Percentiles rank a stretch among this genome's conserved stretches.
Evolutionary conservation across 2,888 invertebrate genomes (phyloP).

Genomic region (Tromatobia lineatoria): DNA sequence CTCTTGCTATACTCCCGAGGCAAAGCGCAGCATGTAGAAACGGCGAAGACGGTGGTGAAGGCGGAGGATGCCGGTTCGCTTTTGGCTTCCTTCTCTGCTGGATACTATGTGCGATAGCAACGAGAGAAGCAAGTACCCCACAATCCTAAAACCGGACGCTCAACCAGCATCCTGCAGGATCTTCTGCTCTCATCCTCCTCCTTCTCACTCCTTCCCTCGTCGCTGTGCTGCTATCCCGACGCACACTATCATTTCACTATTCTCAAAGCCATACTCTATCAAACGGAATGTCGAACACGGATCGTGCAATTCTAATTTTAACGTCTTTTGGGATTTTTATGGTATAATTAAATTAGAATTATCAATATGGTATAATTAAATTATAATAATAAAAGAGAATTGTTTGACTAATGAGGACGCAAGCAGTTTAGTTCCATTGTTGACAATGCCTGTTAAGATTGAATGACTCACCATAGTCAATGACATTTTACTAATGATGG

Average conservation of each 20-base stretch:
- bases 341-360: background rate
- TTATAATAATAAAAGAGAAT: no score
- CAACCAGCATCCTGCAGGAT: constrained; percentile 58
- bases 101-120: constrained; percentile 56
- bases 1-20: constrained; percentile 16
- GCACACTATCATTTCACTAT: constrained; percentile 57
- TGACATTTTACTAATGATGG: no score
- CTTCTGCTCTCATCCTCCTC: constrained; percentile 43
- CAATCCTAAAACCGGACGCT: constrained; percentile 66
- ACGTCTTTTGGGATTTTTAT: background rate
- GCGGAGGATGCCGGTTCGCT: constrained; percentile 37
- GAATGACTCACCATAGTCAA: no score
- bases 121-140: constrained; percentile 46
- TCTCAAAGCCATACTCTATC: constrained; percentile 40
- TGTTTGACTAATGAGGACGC: background rate
- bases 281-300: constrained; percentile 5
- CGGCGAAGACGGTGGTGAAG: constrained; percentile 47
- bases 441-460: background rate
- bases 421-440: background rate
- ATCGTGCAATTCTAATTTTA: constrained; percentile 4
- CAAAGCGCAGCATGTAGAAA: constrained; percentile 47
- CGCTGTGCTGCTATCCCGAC: constrained; percentile 49
- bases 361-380: background rate
- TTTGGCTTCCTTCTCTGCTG: constrained; percentile 35
- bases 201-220: constrained; percentile 6